Evolutionary conservation across 2,888 invertebrate genomes (phyloP), one percentile per base, ranked within the genome.

Genomic region (Alsophila aescularia): DNA sequence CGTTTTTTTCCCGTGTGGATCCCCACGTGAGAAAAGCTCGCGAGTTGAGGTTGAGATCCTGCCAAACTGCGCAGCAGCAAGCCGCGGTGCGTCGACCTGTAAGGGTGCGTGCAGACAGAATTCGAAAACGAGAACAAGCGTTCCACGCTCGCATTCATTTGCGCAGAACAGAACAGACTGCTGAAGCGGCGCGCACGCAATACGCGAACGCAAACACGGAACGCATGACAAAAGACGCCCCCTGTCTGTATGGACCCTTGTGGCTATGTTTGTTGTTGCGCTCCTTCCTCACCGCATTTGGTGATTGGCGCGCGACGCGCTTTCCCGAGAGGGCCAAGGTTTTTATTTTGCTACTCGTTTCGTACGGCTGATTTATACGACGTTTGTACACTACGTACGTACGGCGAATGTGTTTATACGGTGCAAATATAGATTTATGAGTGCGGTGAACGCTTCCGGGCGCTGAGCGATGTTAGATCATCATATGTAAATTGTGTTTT

Each of bases 241-340:
- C n/a, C n/a, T n/a, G n/a, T n/a, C n/a, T n/a, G n/a, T n/a, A n/a
- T n/a, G n/a, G n/a, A n/a, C n/a, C n/a, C n/a, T n/a, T n/a, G n/a
- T 53, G 29, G 52, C 58, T 60, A 58, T 54, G 62, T 56, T 45
- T 42, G 34, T 29, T 16, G 16, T 39, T n/a, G 41, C 27, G 58
- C 55, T 65, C 64, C 59, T 36, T 36, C 62, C 61, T 64, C 57
- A 34, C 71, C 72, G 42, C 56, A 67, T 72, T 72, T 69, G 73
- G 73, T 55, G 57, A 48, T 73, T 66, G 66, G 68, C 69, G 62
- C 58, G 50, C 44, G 43, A 45, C 56, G 43, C 52, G 58, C 56
- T 62, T 57, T 56, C 63, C 51, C 50, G 58, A 64, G 62, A 67
- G 58, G 63, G 64, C 66, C 67, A 63, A 60, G 63, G 64, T 47